These are phyloP conservation scores for Leptopilina myrica DNA, from an alignment of 2,888 invertebrate species.

Conservation along the genomic window DNA sequence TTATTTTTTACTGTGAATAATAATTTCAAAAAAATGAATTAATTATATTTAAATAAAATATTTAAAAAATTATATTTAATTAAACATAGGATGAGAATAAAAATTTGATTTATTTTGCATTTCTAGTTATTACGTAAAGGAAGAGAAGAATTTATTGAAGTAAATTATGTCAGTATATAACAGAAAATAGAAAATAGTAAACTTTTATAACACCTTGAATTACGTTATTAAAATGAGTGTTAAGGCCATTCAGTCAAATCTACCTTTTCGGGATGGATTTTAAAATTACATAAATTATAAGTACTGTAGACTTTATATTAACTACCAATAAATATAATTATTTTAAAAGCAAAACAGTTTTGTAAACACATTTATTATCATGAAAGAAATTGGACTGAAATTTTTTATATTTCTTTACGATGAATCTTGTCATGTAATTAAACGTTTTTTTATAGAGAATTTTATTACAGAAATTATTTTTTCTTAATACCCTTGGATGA, in stretches of 20 bases:
- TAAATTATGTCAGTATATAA: background rate
- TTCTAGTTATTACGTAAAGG: too few species aligned
- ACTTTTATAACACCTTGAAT: constrained; percentile 2
- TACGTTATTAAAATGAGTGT: background rate
- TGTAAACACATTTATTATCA: background rate
- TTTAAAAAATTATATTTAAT: too few species aligned
- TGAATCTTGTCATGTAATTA: background rate
- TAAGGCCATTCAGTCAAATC: background rate
- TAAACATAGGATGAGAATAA: too few species aligned
- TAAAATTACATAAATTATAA: constrained; percentile 5
- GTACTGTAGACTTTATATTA: background rate
- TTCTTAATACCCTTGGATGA: background rate
- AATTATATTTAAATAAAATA: too few species aligned
- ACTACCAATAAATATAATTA: background rate
- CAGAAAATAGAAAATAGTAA: background rate
- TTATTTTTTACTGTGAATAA: too few species aligned
- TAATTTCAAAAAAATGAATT: too few species aligned
- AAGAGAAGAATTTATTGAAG: too few species aligned
- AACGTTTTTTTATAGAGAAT: background rate
- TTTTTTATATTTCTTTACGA: background rate
- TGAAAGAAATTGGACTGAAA: background rate
- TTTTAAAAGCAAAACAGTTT: background rate
- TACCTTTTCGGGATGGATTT: background rate
- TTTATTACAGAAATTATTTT: background rate
- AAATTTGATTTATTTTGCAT: too few species aligned